These are phyloP conservation scores for Linepithema humile DNA, from an alignment of 1,140 invertebrate species.

Conservation along the genomic window DNA sequence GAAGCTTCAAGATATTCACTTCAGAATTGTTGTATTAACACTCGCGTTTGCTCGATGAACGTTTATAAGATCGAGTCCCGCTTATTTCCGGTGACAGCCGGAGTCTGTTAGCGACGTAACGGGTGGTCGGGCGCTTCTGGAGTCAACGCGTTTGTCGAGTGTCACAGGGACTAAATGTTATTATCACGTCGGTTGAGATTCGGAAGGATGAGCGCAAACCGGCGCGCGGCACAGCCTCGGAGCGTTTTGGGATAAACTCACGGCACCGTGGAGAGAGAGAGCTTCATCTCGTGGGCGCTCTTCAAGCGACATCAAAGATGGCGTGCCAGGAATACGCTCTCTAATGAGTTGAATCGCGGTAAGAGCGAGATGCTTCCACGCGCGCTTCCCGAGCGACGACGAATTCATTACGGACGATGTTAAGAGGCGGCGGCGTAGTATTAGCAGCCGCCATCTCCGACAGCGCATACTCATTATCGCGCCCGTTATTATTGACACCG, in stretches of 20 bases:
- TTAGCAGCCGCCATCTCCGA: conserved; percentile 62
- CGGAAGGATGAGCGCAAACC: conserved; percentile 31
- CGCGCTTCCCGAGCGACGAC: conserved; percentile 54
- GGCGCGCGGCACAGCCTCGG: conserved; percentile 14
- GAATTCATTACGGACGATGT: conserved; percentile 80
- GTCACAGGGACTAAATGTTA: conserved; percentile 63
- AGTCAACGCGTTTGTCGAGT: conserved; percentile 42
- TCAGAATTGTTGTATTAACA: not conserved
- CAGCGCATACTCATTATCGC: conserved; percentile 71
- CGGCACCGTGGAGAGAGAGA: conserved; percentile 60
- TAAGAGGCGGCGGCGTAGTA: conserved; percentile 67
- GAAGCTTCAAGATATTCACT: not conserved
- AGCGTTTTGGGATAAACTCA: conserved; percentile 66
- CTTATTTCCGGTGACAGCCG: conserved; percentile 1
- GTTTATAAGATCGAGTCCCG: conserved; percentile 16
- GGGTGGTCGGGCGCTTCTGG: not conserved
- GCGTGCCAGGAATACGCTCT: conserved; percentile 79
- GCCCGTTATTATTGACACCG: conserved; percentile 75
- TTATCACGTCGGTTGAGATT: conserved; percentile 60
- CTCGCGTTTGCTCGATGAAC: not conserved
- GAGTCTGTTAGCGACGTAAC: not conserved
- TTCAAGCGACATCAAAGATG: conserved; percentile 82
- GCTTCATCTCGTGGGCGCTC: conserved; percentile 74
- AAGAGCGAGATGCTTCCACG: conserved; percentile 60
- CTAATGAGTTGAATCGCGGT: conserved; percentile 83